Evolutionary conservation across 2,797 vertebrate genomes (phyloP).

Genomic region (Chaetodon trifasciatus): DNA sequence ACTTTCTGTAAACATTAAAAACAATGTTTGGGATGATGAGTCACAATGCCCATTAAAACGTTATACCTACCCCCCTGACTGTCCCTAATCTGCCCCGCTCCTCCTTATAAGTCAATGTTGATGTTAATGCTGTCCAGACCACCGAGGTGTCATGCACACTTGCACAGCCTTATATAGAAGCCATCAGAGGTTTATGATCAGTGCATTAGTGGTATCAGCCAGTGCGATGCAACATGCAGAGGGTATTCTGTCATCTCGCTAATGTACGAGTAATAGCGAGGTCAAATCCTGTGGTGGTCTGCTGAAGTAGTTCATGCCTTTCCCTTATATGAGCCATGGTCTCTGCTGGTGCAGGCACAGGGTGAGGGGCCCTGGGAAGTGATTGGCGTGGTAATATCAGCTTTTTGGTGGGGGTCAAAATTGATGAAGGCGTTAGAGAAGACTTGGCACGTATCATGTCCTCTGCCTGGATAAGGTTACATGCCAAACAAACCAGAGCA

Average conservation of each 20-base stretch:
- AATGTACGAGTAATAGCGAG: constrained; percentile 56
- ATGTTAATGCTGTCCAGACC: constrained; percentile 76
- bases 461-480: constrained; percentile 66
- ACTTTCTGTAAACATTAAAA: constrained; percentile 69
- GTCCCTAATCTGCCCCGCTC: constrained; percentile 59
- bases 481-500: constrained; percentile 71
- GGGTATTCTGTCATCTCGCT: constrained; percentile 58
- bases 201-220: constrained; percentile 66
- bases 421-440: constrained; percentile 22
- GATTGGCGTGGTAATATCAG: constrained; percentile 25
- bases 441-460: constrained; percentile 28
- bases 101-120: constrained; percentile 88
- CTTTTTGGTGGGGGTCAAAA: constrained; percentile 26
- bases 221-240: constrained; percentile 51
- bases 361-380: constrained; percentile 28
- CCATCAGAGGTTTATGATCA: constrained; percentile 64
- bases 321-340: constrained; percentile 24
- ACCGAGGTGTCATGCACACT: constrained; percentile 68
- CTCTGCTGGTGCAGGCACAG: background rate
- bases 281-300: constrained; percentile 48
- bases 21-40: constrained; percentile 70
- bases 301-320: constrained; percentile 13
- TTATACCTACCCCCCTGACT: constrained; percentile 42
- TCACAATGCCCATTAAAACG: constrained; percentile 66
- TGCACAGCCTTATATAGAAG: constrained; percentile 83